Base-by-base conservation (phyloP, 1,140 invertebrate genomes). In the Tribolium castaneum region DNA sequence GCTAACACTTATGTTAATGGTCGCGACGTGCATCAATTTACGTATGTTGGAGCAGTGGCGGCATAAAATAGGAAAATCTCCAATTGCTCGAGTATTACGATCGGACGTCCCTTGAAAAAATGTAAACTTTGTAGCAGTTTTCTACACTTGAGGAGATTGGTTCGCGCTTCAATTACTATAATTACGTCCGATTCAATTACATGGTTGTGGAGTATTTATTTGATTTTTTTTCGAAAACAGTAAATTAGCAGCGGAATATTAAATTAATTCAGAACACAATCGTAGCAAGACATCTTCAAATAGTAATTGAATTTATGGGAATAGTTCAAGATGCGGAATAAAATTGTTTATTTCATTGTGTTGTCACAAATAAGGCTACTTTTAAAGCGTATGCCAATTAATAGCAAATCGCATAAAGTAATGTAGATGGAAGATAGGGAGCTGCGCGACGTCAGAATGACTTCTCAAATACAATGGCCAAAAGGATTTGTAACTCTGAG, bases 301-400 rank as follows among this genome's bases (percentile, higher is more conserved):
- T 78, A 75, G 72, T 78, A 78, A 78, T 78, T 78, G 77, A 78
- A 78, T 78, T 78, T 78, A 78, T 78, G 49, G 77, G 30, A 56
- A 54, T 52, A 70, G 35, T 78, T 62, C 70, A 16, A 78, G 30
- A 73, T 66, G 54, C 72, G 77, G 72, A 78, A 78, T 78, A 75
- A 78, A 78, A 78, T 78, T 80, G 77, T 78, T 80, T 80, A 78
- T 80, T 72, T 78, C 70, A 80, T 80, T 80, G 80, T 80, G 56
- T 78, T 80, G 80, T 80, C 79, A 66, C 77, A 75, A 78, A 78
- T 79, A 72, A 75, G 76, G 56, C 71, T 70, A 52, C 78, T 54
- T 71, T 79, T 78, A 66, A 79, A 76, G 54, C 75, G 78, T 59
- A 81, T 77, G 80, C 78, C 80, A 81, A 81, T 81, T 81, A 81